Percentiles rank a stretch among this genome's conserved stretches.
These are phyloP conservation scores for Conus ventricosus DNA, from an alignment of 1,140 invertebrate species.

Conservation along the genomic window DNA sequence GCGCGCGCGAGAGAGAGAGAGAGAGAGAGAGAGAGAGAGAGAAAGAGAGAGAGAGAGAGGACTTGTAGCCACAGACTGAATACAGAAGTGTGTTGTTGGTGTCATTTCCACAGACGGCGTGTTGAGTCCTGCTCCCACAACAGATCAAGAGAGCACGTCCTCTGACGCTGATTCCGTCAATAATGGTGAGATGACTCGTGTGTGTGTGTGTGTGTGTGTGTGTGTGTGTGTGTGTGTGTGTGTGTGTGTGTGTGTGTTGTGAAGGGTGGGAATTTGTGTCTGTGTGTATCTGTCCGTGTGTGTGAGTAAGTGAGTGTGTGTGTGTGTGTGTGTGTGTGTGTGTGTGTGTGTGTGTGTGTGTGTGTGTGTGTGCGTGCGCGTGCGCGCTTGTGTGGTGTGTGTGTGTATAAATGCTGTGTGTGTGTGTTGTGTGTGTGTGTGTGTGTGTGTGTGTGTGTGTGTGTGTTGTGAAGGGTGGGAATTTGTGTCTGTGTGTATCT, in stretches of 20 bases:
- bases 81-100: too few relatives aligned
- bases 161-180: slow-evolving; percentile 38
- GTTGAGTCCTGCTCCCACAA: slow-evolving; percentile 39
- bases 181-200: slow-evolving; percentile 29
- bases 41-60: too few relatives aligned
- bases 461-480: not conserved
- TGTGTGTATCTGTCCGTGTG: too few relatives aligned
- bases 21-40: too few relatives aligned
- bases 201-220: slow-evolving; percentile 1
- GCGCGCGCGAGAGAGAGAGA: too few relatives aligned
- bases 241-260: not conserved
- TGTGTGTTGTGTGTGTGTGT: slow-evolving; percentile 16
- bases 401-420: not conserved
- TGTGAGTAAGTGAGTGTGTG: too few relatives aligned
- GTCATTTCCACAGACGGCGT: slow-evolving; percentile 31
- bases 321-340: too few relatives aligned
- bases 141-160: slow-evolving; percentile 34
- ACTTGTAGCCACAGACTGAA: too few relatives aligned
- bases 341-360: too few relatives aligned
- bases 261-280: not conserved
- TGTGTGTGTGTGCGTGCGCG: too few relatives aligned
- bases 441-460: slow-evolving; percentile 17
- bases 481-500: too few relatives aligned
- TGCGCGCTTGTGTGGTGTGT: too few relatives aligned
- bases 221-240: slow-evolving; percentile 20